phyloP scores from a whole-genome alignment of 2,888 invertebrate species.

The Margaritifera margaritifera region DNA sequence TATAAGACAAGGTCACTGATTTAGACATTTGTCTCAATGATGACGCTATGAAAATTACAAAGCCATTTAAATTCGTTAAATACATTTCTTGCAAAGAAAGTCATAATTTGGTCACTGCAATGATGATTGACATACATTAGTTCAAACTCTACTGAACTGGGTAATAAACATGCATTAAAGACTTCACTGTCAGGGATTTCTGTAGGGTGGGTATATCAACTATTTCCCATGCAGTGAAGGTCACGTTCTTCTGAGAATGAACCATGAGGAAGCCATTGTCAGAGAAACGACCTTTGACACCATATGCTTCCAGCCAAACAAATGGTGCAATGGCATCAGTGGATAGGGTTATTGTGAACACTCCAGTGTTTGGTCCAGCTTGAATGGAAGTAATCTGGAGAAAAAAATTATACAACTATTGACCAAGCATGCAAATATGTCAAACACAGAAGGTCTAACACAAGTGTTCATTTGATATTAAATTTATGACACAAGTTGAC shows the following conservation, averaged over 20 bases:
- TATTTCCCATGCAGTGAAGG: slow-evolving; percentile 51
- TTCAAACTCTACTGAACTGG: background rate
- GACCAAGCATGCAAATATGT: background rate
- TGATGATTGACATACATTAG: no score
- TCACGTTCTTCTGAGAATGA: slow-evolving; percentile 39
- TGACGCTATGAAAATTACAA: no score
- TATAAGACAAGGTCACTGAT: no score
- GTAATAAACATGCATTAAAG: slow-evolving; percentile 53
- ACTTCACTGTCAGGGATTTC: slow-evolving; percentile 42
- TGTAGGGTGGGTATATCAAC: slow-evolving; percentile 28
- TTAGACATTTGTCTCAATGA: no score
- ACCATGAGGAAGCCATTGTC: slow-evolving; percentile 82
- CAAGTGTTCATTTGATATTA: background rate
- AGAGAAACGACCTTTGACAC: slow-evolving; percentile 79
- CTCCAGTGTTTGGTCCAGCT: slow-evolving; percentile 16
- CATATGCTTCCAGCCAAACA: slow-evolving; percentile 69
- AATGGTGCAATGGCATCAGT: slow-evolving; percentile 65
- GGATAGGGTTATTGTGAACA: slow-evolving; percentile 48
- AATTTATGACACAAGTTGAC: no score
- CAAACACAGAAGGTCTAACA: background rate
- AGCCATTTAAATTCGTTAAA: no score
- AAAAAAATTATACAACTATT: slow-evolving; percentile 1
- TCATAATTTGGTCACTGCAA: no score
- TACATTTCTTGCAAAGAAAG: no score
- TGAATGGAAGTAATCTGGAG: slow-evolving; percentile 50